These are phyloP conservation scores for Myotis vivesi DNA, from an alignment of 2,797 vertebrate species.

Conservation along the genomic window DNA sequence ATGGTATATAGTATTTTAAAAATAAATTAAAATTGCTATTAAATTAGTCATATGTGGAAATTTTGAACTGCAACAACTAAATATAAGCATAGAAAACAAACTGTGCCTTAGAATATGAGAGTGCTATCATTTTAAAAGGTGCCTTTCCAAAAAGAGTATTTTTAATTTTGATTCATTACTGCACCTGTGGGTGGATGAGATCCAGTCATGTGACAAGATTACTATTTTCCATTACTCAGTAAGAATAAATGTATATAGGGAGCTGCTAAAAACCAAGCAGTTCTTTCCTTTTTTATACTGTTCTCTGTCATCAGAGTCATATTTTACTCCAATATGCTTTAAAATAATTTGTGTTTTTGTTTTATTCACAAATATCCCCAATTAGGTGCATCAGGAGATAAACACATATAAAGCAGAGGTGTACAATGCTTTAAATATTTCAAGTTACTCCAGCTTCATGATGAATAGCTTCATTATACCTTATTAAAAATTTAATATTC, in stretches of 20 bases:
- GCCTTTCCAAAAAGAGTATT: background rate
- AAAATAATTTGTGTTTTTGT: conserved; percentile 40
- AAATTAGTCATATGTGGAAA: background rate
- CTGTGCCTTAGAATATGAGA: background rate
- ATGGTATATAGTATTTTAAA: background rate
- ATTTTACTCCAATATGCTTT: conserved; percentile 5
- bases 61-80: background rate
- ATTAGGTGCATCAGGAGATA: background rate
- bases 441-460: background rate
- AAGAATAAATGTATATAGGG: background rate
- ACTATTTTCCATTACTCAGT: background rate
- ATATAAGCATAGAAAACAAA: conserved; percentile 18
- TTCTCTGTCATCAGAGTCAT: background rate
- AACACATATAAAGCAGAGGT: background rate
- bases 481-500: background rate
- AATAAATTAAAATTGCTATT: conserved; percentile 25
- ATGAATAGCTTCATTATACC: background rate
- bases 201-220: background rate
- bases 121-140: background rate
- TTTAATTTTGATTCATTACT: background rate
- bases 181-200: background rate
- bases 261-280: background rate
- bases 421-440: background rate
- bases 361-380: background rate
- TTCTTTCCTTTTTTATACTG: background rate